These are phyloP conservation scores for Dryococelus australis DNA, from an alignment of 2,888 invertebrate species.

Conservation along the genomic window DNA sequence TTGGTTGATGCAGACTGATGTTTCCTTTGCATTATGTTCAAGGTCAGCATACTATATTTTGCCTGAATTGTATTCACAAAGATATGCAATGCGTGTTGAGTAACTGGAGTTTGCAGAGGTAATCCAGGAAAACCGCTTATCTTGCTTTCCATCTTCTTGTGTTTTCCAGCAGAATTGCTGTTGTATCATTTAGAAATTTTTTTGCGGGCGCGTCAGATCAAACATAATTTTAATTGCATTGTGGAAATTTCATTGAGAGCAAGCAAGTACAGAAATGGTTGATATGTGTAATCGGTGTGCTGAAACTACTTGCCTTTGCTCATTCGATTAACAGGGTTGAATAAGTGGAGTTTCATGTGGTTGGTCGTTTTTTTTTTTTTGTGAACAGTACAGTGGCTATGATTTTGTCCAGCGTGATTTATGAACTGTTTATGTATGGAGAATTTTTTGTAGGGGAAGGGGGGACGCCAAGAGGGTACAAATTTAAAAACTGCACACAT, in stretches of 20 bases:
- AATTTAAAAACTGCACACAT: slow-evolving; percentile 10
- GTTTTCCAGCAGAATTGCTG: not conserved
- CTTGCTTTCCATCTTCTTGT: not conserved
- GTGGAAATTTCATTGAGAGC: not conserved
- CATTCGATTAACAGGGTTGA: not conserved
- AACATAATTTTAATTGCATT: no score
- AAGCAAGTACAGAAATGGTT: no score
- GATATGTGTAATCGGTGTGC: no score
- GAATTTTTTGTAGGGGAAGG: not conserved
- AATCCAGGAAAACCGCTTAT: not conserved
- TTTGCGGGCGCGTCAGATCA: not conserved
- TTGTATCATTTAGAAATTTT: not conserved
- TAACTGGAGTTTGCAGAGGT: not conserved
- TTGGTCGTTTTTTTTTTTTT: not conserved
- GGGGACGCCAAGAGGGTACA: not conserved
- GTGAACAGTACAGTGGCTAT: not conserved
- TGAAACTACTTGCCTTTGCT: no score
- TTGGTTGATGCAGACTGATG: no score
- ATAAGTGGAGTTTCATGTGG: no score
- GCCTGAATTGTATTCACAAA: not conserved
- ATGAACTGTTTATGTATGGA: not conserved
- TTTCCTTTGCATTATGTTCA: not conserved
- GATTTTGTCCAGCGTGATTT: not conserved
- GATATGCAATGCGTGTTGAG: not conserved
- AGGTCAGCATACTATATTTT: not conserved